phyloP scores from a whole-genome alignment of 2,888 invertebrate genomes.

The Rhingia campestris region DNA sequence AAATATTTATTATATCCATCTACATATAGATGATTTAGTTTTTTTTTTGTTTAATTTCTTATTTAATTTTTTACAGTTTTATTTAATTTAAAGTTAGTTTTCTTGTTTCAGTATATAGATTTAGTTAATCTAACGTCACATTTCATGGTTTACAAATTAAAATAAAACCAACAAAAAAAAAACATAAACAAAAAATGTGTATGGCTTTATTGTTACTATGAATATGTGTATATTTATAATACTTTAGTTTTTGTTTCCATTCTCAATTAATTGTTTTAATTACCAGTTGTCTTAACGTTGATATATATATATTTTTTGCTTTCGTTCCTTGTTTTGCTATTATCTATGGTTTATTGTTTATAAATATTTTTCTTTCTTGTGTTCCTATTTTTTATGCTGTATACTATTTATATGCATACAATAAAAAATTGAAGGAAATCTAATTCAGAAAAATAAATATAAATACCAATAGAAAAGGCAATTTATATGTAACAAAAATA shows the following conservation, averaged over 20 bases:
- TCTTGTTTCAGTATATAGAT: slow-evolving; percentile 36
- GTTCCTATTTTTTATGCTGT: slow-evolving; percentile 62
- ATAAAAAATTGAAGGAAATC: slow-evolving; percentile 4
- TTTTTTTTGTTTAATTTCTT: slow-evolving; percentile 29
- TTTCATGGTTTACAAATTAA: slow-evolving; percentile 23
- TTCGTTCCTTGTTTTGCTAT: slow-evolving; percentile 41
- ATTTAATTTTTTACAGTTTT: slow-evolving; percentile 37
- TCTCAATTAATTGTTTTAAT: slow-evolving; percentile 36
- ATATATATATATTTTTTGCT: slow-evolving; percentile 14
- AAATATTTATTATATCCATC: slow-evolving; percentile 76
- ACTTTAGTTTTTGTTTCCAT: slow-evolving; percentile 63
- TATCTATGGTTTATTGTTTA: slow-evolving; percentile 24
- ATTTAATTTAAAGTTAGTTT: slow-evolving; percentile 25
- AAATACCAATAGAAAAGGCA: slow-evolving; percentile 52
- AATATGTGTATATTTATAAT: slow-evolving; percentile 39
- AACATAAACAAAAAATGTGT: slow-evolving; percentile 9
- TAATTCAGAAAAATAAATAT: slow-evolving; percentile 3
- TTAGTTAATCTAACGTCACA: slow-evolving; percentile 46
- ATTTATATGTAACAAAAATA: slow-evolving; percentile 68
- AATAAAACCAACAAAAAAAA: not conserved
- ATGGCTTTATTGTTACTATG: slow-evolving; percentile 38
- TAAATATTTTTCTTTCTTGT: slow-evolving; percentile 61
- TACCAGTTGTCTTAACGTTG: slow-evolving; percentile 11
- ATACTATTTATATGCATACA: slow-evolving; percentile 53
- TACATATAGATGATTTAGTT: slow-evolving; percentile 78